These are phyloP conservation scores for Hiodon tergisus DNA, from an alignment of 2,113 vertebrate species.

Conservation along the genomic window DNA sequence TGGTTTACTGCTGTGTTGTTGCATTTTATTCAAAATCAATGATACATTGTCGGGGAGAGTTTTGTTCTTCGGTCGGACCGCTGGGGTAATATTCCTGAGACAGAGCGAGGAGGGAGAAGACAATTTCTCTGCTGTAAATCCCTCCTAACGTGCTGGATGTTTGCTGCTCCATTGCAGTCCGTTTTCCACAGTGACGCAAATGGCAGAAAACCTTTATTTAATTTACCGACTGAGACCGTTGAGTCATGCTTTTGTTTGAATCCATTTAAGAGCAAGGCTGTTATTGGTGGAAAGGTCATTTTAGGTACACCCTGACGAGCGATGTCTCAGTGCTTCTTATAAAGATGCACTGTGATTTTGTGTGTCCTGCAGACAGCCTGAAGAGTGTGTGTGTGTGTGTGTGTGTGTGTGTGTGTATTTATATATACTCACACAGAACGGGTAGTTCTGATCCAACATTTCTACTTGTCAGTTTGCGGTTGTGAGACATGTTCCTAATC, in stretches of 20 bases:
- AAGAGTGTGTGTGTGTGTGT: too few relatives aligned
- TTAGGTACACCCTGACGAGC: background rate
- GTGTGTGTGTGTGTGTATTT: too few relatives aligned
- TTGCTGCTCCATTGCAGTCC: constrained; percentile 16
- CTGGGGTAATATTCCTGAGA: constrained; percentile 27
- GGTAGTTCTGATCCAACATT: too few relatives aligned
- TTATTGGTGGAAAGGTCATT: background rate
- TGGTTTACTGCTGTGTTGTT: constrained; percentile 30
- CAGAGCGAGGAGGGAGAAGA: constrained; percentile 17
- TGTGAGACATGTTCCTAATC: too few relatives aligned
- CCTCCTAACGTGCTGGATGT: constrained; percentile 24
- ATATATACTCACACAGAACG: too few relatives aligned
- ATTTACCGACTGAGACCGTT: constrained; percentile 27
- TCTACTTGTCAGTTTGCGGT: too few relatives aligned
- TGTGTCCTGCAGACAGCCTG: too few relatives aligned
- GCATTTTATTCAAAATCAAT: constrained; percentile 34
- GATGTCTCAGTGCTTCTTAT: too few relatives aligned
- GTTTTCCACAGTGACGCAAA: background rate
- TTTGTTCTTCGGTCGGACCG: constrained; percentile 32
- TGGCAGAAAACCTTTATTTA: constrained; percentile 23
- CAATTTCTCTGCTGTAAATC: constrained; percentile 19
- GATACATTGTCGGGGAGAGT: constrained; percentile 37
- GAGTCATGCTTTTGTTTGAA: constrained; percentile 20
- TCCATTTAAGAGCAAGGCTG: constrained; percentile 1
- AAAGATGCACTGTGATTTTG: too few relatives aligned